Evolutionary conservation across 1,140 invertebrate genomes (phyloP), one percentile per base, ranked within the genome.

Genomic region (Eulimnadia texana): DNA sequence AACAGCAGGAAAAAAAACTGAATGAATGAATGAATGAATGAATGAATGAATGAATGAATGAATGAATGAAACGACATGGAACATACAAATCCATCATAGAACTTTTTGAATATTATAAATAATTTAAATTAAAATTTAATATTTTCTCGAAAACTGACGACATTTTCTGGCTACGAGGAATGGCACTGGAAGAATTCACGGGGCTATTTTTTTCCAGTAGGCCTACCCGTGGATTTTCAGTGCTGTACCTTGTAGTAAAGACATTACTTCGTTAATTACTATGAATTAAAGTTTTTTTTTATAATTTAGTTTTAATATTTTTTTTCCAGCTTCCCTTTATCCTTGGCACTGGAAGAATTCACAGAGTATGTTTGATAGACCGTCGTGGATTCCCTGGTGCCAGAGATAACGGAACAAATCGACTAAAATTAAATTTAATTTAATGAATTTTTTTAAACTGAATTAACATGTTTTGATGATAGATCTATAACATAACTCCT

Each of bases 101-200:
- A n/a, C n/a, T n/a, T n/a, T n/a, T n/a, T n/a, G n/a, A n/a, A n/a
- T n/a, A n/a, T n/a, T n/a, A n/a, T n/a, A n/a, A n/a, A n/a, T n/a
- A n/a, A n/a, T n/a, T n/a, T n/a, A n/a, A n/a, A n/a, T n/a, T n/a
- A n/a, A n/a, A n/a, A n/a, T n/a, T n/a, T n/a, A n/a, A n/a, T n/a
- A n/a, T n/a, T n/a, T n/a, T n/a, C n/a, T n/a, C n/a, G n/a, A n/a
- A n/a, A n/a, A n/a, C n/a, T n/a, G n/a, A n/a, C n/a, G n/a, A n/a
- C 6, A 42, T 16, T 9, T 24, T 64, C 62, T 51, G 60, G 55
- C 42, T 58, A 58, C 69, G 63, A 62, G 64, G 64, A 70, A 70
- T 70, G 69, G 69, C 69, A 70, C 69, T 70, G 67, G 69, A 70
- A 70, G 69, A 70, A 70, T 70, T 70, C 69, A 70, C 69, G 69